phyloP scores from a whole-genome alignment of 2,888 invertebrate genomes.

The Lasioglossum malachurum region DNA sequence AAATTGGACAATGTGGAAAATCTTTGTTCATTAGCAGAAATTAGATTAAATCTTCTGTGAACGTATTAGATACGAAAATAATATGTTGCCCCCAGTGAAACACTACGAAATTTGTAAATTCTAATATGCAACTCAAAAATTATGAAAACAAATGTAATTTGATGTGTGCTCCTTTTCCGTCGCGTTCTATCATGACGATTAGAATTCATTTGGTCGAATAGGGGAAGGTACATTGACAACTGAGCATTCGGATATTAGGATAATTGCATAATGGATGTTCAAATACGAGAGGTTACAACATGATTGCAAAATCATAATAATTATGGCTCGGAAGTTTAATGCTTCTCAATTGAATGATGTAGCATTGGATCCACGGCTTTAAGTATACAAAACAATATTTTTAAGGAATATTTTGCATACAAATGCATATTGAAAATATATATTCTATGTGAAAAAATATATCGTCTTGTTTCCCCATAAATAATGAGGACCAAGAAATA shows the following conservation, averaged over 20 bases:
- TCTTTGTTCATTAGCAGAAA: neutral
- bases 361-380: neutral
- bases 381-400: neutral
- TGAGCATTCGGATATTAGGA: neutral
- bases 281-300: constrained; percentile 1
- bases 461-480: neutral
- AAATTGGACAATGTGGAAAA: neutral
- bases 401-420: neutral
- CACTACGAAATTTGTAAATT: neutral
- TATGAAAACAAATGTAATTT: neutral
- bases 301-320: constrained; percentile 1
- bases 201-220: neutral
- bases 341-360: neutral
- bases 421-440: neutral
- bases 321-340: neutral
- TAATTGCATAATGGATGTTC: constrained; percentile 4
- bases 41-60: neutral
- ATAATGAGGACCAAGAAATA: neutral
- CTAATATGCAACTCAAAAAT: neutral
- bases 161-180: neutral
- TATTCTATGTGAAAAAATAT: neutral
- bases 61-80: neutral
- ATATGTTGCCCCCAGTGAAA: neutral
- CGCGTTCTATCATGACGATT: neutral
- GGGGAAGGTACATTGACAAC: neutral